Evolutionary conservation across 2,888 invertebrate species (phyloP).

Genomic region (Ligdia adustata): DNA sequence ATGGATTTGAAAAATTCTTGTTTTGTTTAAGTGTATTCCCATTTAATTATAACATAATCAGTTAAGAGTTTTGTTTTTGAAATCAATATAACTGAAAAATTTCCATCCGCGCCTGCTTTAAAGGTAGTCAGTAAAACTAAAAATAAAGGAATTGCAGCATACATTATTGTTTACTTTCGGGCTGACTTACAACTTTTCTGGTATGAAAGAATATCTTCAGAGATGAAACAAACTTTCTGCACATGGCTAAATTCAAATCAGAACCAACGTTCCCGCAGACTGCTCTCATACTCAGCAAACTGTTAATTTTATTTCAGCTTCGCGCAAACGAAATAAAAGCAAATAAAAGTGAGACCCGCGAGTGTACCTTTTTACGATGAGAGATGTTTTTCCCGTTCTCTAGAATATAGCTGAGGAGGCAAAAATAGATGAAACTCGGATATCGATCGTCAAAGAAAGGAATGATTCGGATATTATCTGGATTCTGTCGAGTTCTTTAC

Average conservation of each 20-base stretch:
- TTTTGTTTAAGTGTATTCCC: too few species aligned
- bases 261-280: neutral
- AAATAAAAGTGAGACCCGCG: conserved; percentile 19
- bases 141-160: too few species aligned
- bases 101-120: too few species aligned
- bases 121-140: too few species aligned
- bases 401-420: conserved; percentile 41
- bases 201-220: too few species aligned
- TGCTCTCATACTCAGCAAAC: neutral
- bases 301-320: conserved; percentile 14
- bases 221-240: too few species aligned
- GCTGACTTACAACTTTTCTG: too few species aligned
- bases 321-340: conserved; percentile 15
- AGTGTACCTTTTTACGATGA: conserved; percentile 21
- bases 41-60: too few species aligned
- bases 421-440: conserved; percentile 42
- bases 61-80: too few species aligned
- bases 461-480: conserved; percentile 37
- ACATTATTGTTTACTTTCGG: too few species aligned
- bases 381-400: conserved; percentile 39
- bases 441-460: conserved; percentile 39
- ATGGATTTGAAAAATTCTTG: too few species aligned
- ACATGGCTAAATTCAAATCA: neutral
- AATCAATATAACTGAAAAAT: too few species aligned
- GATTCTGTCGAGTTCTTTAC: conserved; percentile 26